Evolutionary conservation across 2,797 vertebrate genomes (phyloP).

Genomic region (Pachyuromys duprasi): DNA sequence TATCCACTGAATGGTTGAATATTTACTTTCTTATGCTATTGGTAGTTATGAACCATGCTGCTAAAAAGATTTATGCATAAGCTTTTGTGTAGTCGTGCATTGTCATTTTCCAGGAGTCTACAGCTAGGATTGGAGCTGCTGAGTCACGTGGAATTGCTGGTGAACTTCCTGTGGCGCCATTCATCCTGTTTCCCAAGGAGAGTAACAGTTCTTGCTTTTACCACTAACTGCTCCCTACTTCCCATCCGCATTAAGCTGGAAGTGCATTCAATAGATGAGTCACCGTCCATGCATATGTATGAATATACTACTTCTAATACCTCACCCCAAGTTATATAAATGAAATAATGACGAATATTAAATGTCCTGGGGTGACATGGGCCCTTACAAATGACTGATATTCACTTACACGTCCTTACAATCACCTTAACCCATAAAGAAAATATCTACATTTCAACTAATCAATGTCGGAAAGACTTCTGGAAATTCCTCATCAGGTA

Average conservation of each 20-base stretch:
- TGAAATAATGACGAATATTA: background rate
- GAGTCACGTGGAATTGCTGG: background rate
- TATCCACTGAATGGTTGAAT: background rate
- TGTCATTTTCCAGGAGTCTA: background rate
- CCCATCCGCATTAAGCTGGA: background rate
- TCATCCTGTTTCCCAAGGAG: background rate
- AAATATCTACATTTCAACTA: background rate
- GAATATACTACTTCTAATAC: too few species aligned
- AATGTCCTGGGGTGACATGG: background rate
- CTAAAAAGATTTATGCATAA: background rate
- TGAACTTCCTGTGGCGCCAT: background rate
- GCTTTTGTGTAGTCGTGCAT: background rate
- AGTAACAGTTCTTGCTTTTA: background rate
- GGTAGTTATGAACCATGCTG: background rate
- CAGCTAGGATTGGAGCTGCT: too few species aligned
- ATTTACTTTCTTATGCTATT: background rate
- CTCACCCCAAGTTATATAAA: background rate
- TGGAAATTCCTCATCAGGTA: background rate
- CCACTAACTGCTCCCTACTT: background rate
- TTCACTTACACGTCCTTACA: background rate
- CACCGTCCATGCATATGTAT: background rate
- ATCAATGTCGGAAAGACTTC: background rate
- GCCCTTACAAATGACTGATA: background rate
- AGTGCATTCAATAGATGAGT: background rate
- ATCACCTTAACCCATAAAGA: background rate